phyloP scores from a whole-genome alignment of 2,888 invertebrate genomes.

The Stenotaenia linearis region DNA sequence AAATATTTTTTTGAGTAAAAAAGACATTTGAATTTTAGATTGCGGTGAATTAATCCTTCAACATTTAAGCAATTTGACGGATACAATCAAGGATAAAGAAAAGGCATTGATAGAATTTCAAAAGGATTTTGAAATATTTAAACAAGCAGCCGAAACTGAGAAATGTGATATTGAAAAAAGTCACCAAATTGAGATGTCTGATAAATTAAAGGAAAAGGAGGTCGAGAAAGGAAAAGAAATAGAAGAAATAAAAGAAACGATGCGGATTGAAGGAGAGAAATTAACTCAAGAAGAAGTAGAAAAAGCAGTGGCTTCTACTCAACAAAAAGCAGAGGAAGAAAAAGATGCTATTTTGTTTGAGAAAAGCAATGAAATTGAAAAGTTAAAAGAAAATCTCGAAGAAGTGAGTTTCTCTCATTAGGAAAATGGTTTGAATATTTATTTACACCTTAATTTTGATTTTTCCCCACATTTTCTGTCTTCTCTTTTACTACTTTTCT shows the following conservation, averaged over 20 bases:
- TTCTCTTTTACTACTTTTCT: background rate
- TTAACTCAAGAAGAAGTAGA: background rate
- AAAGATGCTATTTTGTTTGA: background rate
- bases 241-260: background rate
- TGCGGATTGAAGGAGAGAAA: background rate
- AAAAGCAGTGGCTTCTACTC: background rate
- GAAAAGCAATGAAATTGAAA: conserved; percentile 2
- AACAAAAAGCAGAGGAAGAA: background rate
- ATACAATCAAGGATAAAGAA: background rate
- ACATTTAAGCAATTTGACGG: background rate
- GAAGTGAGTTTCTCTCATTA: background rate
- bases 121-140: background rate
- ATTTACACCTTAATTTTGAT: background rate
- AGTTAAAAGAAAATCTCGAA: background rate
- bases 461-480: background rate
- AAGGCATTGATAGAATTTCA: background rate
- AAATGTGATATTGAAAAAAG: background rate
- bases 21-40: background rate
- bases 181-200: background rate
- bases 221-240: background rate
- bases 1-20: background rate
- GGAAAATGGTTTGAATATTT: background rate
- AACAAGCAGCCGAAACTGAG: background rate
- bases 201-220: background rate
- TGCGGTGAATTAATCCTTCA: conserved; percentile 7